Base-by-base conservation (phyloP, 2,888 invertebrate species). In the Synergus gifuensis region DNA sequence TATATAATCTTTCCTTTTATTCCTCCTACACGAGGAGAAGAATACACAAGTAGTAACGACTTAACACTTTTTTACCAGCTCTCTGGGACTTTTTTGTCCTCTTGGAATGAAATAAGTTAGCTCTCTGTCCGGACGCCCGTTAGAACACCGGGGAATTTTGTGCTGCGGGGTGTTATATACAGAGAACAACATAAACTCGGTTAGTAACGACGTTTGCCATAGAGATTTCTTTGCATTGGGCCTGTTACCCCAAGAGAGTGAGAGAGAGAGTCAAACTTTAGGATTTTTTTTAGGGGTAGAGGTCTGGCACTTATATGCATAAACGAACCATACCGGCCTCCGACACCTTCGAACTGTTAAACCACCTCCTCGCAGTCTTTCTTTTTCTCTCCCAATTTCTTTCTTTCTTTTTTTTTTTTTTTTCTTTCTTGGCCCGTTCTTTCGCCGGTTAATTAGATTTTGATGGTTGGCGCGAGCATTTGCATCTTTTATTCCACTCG, bases 361-460 rank as follows among this genome's bases (percentile, higher is more conserved):
- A 86, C 79, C 84, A 84, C 84, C 86, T 84, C 82, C 85, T 81
- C 83, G 62, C 42, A 60, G 78, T 76, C 49, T 66, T 76, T 69
- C 83, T 88, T 87, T 87, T 87, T 84, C 85, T 85, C 82, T 79
- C 81, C 64, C 64, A 73, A 81, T 83, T 83, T 87, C 36, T 77
- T 81, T 78, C 79, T 76, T 79, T 78, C 9, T 46, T 2, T 44
- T 14, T 9, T 14, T 49, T 16, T 46, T 18, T 66, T 18, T 84
- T 84, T 88, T 83, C 85, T 85, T 85, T 83, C 85, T 85, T 85
- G 87, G 84, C 42, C 83, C 86, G 87, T 86, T 89, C 88, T 88
- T 90, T 88, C 88, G 87, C 82, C 88, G 87, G 90, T 91, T 91
- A 91, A 91, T 91, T 91, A 91, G 91, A 91, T 91, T 91, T 91